Evolutionary conservation across 2,113 vertebrate species (phyloP).

Genomic region (Petroica traversi): DNA sequence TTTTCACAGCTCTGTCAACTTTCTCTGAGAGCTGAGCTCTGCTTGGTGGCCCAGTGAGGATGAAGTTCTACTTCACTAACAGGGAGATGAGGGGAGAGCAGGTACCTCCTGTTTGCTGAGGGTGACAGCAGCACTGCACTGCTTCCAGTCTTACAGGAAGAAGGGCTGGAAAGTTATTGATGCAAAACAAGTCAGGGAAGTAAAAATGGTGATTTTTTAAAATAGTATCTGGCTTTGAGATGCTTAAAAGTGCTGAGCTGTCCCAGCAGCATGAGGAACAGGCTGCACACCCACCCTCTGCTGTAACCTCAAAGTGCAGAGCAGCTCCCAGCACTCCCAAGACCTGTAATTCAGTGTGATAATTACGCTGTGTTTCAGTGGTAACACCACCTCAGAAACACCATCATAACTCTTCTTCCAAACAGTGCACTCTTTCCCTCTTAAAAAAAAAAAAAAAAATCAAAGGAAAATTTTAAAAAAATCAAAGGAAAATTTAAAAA

Average conservation of each 20-base stretch:
- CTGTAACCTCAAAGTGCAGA: background rate
- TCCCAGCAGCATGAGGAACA: background rate
- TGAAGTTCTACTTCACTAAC: rapidly evolving
- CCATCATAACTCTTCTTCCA: background rate
- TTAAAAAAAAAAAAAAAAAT: background rate
- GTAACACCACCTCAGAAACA: background rate
- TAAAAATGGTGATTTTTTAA: background rate
- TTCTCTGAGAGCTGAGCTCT: background rate
- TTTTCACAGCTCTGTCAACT: background rate
- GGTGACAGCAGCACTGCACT: background rate
- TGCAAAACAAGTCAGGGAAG: background rate
- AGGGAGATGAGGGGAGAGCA: background rate
- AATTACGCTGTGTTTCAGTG: background rate
- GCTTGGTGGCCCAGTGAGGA: background rate
- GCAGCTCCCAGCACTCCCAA: background rate
- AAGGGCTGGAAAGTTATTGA: background rate
- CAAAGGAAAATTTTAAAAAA: background rate
- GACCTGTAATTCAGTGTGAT: background rate
- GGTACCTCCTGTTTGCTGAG: background rate
- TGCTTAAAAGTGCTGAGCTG: background rate
- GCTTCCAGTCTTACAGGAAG: background rate
- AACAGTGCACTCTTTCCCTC: background rate
- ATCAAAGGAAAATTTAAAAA: too few relatives aligned
- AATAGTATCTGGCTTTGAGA: background rate
- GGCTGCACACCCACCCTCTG: background rate